These are phyloP conservation scores for rat (Rattus norvegicus) DNA, from an alignment of 2,113 vertebrate genomes.

Conservation along the genomic window DNA sequence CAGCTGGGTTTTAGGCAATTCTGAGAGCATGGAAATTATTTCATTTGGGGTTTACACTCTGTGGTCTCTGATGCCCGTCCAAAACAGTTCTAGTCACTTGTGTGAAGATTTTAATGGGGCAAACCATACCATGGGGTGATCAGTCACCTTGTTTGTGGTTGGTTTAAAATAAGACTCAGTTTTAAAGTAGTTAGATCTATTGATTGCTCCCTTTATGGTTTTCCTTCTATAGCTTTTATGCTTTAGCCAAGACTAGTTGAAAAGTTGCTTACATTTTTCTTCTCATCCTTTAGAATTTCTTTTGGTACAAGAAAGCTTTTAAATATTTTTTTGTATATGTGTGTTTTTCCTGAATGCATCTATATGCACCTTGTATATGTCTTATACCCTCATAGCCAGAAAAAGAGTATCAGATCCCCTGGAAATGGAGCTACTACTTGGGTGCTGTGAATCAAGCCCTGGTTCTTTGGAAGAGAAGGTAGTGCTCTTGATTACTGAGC, in stretches of 20 bases:
- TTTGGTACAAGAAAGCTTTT: not conserved
- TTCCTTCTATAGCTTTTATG: constrained; percentile 30
- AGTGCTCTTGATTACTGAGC: not conserved
- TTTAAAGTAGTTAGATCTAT: constrained; percentile 54
- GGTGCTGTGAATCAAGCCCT: too few species aligned
- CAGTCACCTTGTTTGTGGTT: not conserved
- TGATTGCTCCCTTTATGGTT: constrained; percentile 11
- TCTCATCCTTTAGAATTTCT: not conserved
- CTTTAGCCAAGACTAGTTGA: not conserved
- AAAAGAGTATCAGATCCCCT: not conserved
- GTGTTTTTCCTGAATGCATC: not conserved
- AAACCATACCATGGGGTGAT: not conserved
- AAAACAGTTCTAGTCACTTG: constrained; percentile 1
- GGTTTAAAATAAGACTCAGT: not conserved
- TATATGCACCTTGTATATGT: not conserved
- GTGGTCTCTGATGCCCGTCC: not conserved
- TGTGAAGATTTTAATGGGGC: constrained; percentile 11
- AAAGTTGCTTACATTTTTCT: not conserved
- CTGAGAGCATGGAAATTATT: not conserved
- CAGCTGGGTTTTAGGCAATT: not conserved
- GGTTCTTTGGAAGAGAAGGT: not conserved
- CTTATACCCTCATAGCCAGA: not conserved
- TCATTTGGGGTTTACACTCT: not conserved
- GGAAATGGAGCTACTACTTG: not conserved
- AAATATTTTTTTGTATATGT: not conserved